phyloP scores from a whole-genome alignment of 2,888 invertebrate species.

The Hypercompe scribonia region DNA sequence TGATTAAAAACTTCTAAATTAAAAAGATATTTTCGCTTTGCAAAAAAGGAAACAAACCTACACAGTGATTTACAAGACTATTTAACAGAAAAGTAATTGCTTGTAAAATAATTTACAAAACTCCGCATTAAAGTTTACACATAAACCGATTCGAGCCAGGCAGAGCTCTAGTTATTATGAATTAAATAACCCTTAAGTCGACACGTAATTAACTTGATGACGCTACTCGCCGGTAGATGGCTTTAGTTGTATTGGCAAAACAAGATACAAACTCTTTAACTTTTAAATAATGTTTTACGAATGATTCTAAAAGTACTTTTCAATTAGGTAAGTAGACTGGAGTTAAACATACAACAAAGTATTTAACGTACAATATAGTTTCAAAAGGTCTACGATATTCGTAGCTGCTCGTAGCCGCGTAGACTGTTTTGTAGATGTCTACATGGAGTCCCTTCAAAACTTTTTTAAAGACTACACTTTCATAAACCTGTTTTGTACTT shows the following conservation, averaged over 20 bases:
- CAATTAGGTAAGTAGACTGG: not conserved
- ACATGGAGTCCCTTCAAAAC: not conserved
- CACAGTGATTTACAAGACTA: not conserved
- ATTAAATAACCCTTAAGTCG: constrained; percentile 49
- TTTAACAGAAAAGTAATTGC: not conserved
- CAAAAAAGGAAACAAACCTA: not conserved
- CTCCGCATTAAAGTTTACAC: constrained; percentile 32
- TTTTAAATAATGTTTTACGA: too few species aligned
- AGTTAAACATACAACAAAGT: not conserved
- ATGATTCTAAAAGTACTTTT: not conserved
- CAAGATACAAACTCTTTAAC: too few species aligned
- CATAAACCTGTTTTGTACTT: not conserved
- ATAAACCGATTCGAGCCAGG: constrained; percentile 39
- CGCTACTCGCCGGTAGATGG: constrained; percentile 79
- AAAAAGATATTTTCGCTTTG: not conserved
- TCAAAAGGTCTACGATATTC: constrained; percentile 8
- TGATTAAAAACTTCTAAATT: not conserved
- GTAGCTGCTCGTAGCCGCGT: constrained; percentile 15
- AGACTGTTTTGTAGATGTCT: not conserved
- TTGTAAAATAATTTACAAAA: constrained; percentile 21
- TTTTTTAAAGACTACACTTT: not conserved
- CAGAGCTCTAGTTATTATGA: constrained; percentile 42
- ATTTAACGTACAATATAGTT: not conserved
- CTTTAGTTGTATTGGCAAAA: constrained; percentile 56
- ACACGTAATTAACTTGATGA: constrained; percentile 50